These are phyloP conservation scores for Tetramorium parvispinum DNA, from an alignment of 1,140 invertebrate genomes.

Conservation along the genomic window DNA sequence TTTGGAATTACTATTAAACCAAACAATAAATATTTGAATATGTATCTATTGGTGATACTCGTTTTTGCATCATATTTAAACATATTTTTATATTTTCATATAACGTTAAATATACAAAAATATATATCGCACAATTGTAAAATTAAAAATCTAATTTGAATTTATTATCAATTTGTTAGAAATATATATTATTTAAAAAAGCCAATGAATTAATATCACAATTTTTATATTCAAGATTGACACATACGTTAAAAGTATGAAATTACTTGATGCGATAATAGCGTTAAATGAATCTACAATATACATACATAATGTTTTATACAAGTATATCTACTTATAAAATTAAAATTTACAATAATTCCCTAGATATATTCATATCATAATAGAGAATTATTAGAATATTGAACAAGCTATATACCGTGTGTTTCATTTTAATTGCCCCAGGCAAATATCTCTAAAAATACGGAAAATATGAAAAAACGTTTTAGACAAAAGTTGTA, in stretches of 20 bases:
- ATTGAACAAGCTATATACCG: too few relatives aligned
- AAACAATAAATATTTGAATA: not conserved
- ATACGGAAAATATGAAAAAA: too few relatives aligned
- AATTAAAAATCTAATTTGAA: not conserved
- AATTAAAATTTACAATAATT: not conserved
- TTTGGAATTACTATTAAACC: not conserved
- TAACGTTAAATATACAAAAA: not conserved
- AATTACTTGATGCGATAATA: too few relatives aligned
- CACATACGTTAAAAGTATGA: not conserved
- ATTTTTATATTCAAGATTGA: not conserved
- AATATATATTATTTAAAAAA: not conserved
- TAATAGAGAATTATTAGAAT: too few relatives aligned
- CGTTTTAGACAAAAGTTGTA: too few relatives aligned
- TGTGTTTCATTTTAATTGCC: too few relatives aligned
- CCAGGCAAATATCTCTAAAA: too few relatives aligned
- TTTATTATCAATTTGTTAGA: not conserved
- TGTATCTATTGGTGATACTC: not conserved
- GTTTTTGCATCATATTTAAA: not conserved
- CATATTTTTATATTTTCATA: not conserved
- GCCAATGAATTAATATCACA: not conserved
- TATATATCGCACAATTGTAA: not conserved
- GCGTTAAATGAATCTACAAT: too few relatives aligned
- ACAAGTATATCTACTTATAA: not conserved
- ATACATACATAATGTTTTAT: too few relatives aligned
- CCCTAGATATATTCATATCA: not conserved